Base-by-base conservation (phyloP, 2,797 vertebrate genomes). In the Lacerta viridis region DNA sequence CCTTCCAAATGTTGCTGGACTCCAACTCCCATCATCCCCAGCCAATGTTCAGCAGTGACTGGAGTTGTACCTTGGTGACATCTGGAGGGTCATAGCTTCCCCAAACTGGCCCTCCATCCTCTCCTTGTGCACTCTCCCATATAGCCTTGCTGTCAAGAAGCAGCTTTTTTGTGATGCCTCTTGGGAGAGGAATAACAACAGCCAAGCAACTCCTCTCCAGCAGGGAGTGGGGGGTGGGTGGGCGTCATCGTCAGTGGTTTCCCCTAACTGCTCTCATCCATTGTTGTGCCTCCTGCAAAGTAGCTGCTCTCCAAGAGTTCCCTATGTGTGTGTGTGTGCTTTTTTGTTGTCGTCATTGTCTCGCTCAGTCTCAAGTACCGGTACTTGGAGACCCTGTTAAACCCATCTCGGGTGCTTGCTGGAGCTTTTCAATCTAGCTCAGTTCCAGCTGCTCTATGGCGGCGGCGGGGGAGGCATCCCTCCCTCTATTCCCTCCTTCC, bases 331-430 rank as follows among this genome's bases (percentile, higher is more conserved):
- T 41, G 33, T 41, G 33, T 50, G 11, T 78, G 41, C 17, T 64
- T 64, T 46, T 86, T 68, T 55, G 50, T 55, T 55, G 50, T 55
- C 50, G 3, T 55, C 50, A 10, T 25, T 68, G 61, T 76, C 39
- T 76, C n/a, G 2, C n/a, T 33, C 71, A 11, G 55, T 88, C 80
- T 88, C 80, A 39, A 83, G 59, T 68, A 59, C 72, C 9, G 11
- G 71, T 71, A 55, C 74, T 59, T 78, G 27, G 87, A 71, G 64
- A 88, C 46, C 25, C 81, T n/a, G n/a, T 78, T 68, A 76, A 79
- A 66, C 33, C 66, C 23, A 36, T 5, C 39, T 85, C 39, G 66
- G 77, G n/a, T 72, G 23, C 80, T 75, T n/a, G 39, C 25, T 81
- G 55, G 15, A 33, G 55, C 74, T 64, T 80, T 85, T 74, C 76